Base-by-base conservation (phyloP, 2,113 vertebrate species). In the Emydura subglobosa region DNA sequence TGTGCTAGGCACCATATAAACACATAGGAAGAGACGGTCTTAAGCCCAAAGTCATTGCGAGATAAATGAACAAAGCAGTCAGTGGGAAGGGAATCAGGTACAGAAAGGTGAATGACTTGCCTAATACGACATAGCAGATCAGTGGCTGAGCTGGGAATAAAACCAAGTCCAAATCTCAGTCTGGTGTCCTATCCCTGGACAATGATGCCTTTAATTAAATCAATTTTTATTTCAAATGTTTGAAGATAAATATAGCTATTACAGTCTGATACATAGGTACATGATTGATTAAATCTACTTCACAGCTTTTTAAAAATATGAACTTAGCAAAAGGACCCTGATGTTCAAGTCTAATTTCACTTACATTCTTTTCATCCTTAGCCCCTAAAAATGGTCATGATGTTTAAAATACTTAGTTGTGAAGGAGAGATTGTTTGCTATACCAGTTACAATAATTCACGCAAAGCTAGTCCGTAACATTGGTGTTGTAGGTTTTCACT, bases 121-220 rank as follows among this genome's bases (percentile, higher is more conserved):
- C 9, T 10, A 29, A 25, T 4, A 19, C 31, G 19, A 1, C 2
- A 3, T 0, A 5, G 8, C 9, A 76, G 57, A 6, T 19, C 83
- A 9, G n/a, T 54, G 50, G 47, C 88, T 80, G 24, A 74, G 5
- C 21, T 74, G 72, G n/a, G 72, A 74, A 7, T 7, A 34, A n/a
- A 49, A 8, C 4, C 8, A 2, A 0, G 2, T 79, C 8, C 57
- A 22, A 1, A 10, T 25, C 39, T 42, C 57, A 59, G 11, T 42
- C 4, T 7, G 51, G 8, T 29, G 29, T 86, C 82, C 7, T 42
- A 5, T 54, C 93, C 78, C 5, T 29, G 31, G 49, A 4, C 5
- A 80, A 16, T 19, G 4, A 0, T 81, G 16, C 4, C 29, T 85
- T 88, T 91, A 80, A 93, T 17, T 54, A 74, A 79, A 5, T 14